Percentiles rank a stretch among this genome's conserved stretches.
Conservation (phyloP, 2,888 invertebrate genomes). For the Adineta ricciae region DNA sequence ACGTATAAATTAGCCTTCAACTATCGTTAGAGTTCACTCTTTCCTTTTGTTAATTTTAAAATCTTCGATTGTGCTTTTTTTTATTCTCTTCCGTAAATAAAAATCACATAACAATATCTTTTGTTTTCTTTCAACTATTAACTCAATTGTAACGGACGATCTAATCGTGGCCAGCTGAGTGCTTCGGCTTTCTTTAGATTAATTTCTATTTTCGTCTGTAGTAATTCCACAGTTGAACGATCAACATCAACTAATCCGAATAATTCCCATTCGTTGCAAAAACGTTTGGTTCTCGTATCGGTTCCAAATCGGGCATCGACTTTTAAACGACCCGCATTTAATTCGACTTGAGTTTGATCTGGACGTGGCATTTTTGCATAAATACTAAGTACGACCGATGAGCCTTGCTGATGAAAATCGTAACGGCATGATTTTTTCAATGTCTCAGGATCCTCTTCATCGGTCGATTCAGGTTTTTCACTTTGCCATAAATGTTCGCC, state of each 20-base stretch:
- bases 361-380: constrained; percentile 84
- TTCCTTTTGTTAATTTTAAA: no score
- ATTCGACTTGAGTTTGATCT: constrained; percentile 62
- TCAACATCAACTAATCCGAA: constrained; percentile 70
- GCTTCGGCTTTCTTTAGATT: constrained; percentile 63
- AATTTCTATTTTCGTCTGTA: constrained; percentile 81
- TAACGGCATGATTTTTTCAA: constrained; percentile 59
- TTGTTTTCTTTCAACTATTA: not conserved
- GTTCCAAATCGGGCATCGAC: constrained; percentile 68
- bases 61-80: not conserved
- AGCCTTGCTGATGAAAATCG: constrained; percentile 89
- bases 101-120: not conserved
- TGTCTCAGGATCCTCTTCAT: constrained; percentile 32
- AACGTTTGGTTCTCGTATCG: constrained; percentile 52
- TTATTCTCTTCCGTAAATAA: not conserved
- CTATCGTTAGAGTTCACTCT: no score
- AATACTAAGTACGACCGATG: constrained; percentile 71
- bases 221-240: constrained; percentile 65
- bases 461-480: constrained; percentile 35
- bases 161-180: constrained; percentile 31
- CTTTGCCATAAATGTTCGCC: constrained; percentile 76
- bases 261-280: constrained; percentile 61
- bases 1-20: no score
- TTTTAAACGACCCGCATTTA: constrained; percentile 71
- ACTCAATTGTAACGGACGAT: not conserved